A percentile compares a stretch with the other conserved stretches of the same genome.
phyloP scores from a whole-genome alignment of 2,888 invertebrate species.

The Proisotoma minuta region DNA sequence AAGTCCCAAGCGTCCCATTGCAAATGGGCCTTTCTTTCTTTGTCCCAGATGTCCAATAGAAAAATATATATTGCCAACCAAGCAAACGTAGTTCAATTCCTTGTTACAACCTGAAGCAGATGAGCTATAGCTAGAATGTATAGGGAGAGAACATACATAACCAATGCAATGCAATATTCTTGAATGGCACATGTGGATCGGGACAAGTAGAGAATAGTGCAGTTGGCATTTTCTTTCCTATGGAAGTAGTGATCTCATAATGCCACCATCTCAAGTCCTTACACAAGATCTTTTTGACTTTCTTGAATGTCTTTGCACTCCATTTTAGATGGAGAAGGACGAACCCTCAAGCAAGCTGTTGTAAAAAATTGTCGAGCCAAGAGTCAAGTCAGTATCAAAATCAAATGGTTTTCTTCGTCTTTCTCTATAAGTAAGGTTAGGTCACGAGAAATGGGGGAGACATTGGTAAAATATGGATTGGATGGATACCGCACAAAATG shows the following conservation, averaged over 20 bases:
- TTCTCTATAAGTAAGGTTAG: too few species aligned
- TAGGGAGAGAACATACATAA: too few species aligned
- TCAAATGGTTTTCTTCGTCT: background rate
- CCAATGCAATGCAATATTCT: background rate
- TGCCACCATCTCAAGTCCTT: background rate
- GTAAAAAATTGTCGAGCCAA: background rate
- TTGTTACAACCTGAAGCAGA: too few species aligned
- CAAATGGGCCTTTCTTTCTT: conserved; percentile 37
- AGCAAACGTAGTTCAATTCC: background rate
- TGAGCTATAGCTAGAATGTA: too few species aligned
- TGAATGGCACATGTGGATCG: background rate
- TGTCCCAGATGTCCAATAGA: conserved; percentile 46
- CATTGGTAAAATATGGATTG: background rate
- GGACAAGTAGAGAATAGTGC: too few species aligned
- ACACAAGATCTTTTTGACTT: background rate
- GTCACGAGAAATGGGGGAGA: background rate
- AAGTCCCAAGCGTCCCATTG: conserved; percentile 44
- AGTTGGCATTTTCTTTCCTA: too few species aligned
- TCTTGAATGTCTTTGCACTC: conserved; percentile 3
- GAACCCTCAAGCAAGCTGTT: background rate
- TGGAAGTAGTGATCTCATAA: conserved; percentile 2
- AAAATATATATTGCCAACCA: conserved; percentile 11
- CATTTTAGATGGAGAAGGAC: background rate
- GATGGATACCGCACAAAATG: background rate
- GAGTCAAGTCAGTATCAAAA: background rate